Evolutionary conservation across 2,888 invertebrate genomes (phyloP), one percentile per base, ranked within the genome.

Genomic region (Cremastobaeus sp.): DNA sequence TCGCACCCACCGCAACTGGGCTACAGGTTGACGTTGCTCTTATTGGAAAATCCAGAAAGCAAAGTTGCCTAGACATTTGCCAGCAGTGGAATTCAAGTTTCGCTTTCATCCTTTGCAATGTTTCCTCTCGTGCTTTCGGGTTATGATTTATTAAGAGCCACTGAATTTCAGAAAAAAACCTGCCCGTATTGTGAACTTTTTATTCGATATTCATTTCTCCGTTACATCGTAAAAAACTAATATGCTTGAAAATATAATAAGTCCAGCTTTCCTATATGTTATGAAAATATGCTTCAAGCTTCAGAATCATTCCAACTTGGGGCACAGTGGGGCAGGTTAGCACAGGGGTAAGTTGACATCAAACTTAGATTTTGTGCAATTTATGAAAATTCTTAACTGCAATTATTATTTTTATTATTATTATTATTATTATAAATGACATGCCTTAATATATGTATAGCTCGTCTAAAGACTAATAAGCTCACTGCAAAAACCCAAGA

Each of bases 11-110:
- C 72, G 60, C 72, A 72, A 66, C 30, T 8, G 12, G 66, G 50
- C 59, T 66, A 60, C 55, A 66, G 60, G 60, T 72, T 66, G 34
- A 62, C 60, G 66, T 47, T 66, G 55, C 66, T 72, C 60, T 60
- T 48, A 72, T 72, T 60, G 72, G 65, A 65, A 72, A 72, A 60
- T 65, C 34, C 45, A 30, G 41, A 54, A 54, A 65, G 65, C 47
- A 59, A 65, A 72, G 72, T 65, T 65, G 37, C 47, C 54, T 41
- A n/a, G 54, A 65, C 54, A 59, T 60, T 71, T 54, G 69, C 69
- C 69, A 54, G 50, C 52, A 68, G 50, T 32, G 43, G 43, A 60
- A 52, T 47, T 25, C 60, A 35, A 66, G 41, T 39, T 30, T 30
- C 30, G 45, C 43, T 52, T 43, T 59, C 20, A 68, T 59, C 37